Conservation (phyloP, 2,113 vertebrate species). For the Panthera leo region DNA sequence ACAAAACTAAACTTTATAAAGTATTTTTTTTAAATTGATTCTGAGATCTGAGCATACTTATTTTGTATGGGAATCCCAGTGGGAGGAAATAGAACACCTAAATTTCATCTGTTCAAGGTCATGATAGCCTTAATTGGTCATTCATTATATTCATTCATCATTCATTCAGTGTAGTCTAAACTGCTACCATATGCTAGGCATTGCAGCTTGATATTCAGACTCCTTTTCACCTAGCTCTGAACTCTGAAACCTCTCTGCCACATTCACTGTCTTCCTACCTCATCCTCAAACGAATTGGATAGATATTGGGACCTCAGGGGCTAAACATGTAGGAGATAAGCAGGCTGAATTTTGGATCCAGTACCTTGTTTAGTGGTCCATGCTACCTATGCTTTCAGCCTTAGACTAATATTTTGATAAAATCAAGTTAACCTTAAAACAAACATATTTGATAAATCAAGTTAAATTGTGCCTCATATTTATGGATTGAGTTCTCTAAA, state of each 20-base stretch:
- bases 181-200: not conserved
- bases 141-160: not conserved
- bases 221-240: not conserved
- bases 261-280: not conserved
- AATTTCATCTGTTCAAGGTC: not conserved
- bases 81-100: not conserved
- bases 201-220: not conserved
- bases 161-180: not conserved
- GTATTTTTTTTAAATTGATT: not conserved
- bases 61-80: not conserved
- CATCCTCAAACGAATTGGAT: not conserved
- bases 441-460: not conserved
- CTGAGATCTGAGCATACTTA: not conserved
- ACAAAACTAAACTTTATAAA: not conserved
- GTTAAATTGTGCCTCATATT: not conserved
- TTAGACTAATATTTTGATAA: not conserved
- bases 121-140: not conserved
- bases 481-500: not conserved
- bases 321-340: not conserved
- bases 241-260: not conserved
- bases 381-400: not conserved
- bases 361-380: not conserved
- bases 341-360: not conserved
- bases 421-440: constrained; percentile 21
- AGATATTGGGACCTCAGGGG: not conserved